These are phyloP conservation scores for Batillaria attramentaria DNA, from an alignment of 1,140 invertebrate species.

Conservation along the genomic window DNA sequence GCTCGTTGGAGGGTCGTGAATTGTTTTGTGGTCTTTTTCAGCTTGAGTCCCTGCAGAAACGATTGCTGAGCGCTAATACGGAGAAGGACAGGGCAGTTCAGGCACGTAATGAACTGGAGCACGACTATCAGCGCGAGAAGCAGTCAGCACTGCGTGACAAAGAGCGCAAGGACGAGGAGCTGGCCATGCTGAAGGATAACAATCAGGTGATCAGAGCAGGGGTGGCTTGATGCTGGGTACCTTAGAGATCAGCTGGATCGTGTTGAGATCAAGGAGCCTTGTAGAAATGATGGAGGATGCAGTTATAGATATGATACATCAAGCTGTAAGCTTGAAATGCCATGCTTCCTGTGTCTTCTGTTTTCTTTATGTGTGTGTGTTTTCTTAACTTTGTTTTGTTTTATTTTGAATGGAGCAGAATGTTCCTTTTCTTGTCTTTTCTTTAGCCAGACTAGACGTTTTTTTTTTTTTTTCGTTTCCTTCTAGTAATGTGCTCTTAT, in stretches of 20 bases:
- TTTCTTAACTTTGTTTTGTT: not conserved
- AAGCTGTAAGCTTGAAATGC: too few relatives aligned
- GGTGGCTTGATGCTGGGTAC: too few relatives aligned
- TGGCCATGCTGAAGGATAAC: slow-evolving; percentile 55
- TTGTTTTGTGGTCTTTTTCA: slow-evolving; percentile 28
- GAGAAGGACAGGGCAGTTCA: slow-evolving; percentile 62
- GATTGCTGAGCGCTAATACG: slow-evolving; percentile 44
- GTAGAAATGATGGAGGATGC: too few relatives aligned
- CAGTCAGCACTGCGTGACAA: slow-evolving; percentile 51
- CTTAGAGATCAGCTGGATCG: too few relatives aligned
- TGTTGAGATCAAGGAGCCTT: too few relatives aligned
- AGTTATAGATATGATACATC: too few relatives aligned
- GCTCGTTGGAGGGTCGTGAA: not conserved
- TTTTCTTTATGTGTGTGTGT: not conserved
- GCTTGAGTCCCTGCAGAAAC: slow-evolving; percentile 58
- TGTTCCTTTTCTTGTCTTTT: not conserved
- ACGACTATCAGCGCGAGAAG: slow-evolving; percentile 55
- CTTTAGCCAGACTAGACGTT: not conserved
- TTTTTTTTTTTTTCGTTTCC: not conserved
- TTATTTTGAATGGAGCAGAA: not conserved
- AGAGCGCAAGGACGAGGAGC: slow-evolving; percentile 59
- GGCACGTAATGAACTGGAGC: slow-evolving; percentile 62
- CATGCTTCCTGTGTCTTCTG: too few relatives aligned
- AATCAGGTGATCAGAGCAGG: too few relatives aligned
- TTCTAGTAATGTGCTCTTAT: too few relatives aligned